Conservation (phyloP, 2,888 invertebrate genomes). For the Lithophane socia region DNA sequence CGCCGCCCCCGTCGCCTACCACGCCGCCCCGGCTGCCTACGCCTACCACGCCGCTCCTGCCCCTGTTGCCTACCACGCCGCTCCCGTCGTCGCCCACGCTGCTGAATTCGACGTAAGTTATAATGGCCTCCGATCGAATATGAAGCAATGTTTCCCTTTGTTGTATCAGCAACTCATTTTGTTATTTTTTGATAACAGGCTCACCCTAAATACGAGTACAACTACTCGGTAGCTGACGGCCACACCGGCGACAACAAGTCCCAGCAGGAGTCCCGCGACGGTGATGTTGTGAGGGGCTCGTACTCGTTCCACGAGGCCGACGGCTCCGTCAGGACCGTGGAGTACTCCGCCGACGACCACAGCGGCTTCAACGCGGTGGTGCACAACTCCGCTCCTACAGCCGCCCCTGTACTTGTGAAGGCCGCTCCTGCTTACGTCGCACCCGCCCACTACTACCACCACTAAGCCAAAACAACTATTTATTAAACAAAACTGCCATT, state of each 20-base stretch:
- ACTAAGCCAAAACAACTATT: slow-evolving; percentile 32
- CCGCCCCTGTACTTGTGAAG: slow-evolving; percentile 15
- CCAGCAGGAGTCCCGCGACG: slow-evolving; percentile 81
- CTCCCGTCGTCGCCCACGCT: slow-evolving; percentile 69
- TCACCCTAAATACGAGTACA: slow-evolving; percentile 64
- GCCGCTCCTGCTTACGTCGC: background rate
- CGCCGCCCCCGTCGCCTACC: slow-evolving; percentile 58
- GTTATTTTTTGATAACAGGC: background rate
- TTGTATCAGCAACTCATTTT: background rate
- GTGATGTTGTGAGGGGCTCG: slow-evolving; percentile 80
- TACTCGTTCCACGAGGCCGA: slow-evolving; percentile 82
- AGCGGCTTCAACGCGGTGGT: slow-evolving; percentile 75
- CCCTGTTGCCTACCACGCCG: slow-evolving; percentile 64
- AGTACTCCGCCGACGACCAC: slow-evolving; percentile 82
- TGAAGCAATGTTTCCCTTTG: background rate
- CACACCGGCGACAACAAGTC: slow-evolving; percentile 84
- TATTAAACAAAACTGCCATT: slow-evolving; percentile 21
- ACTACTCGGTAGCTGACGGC: slow-evolving; percentile 75
- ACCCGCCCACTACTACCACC: slow-evolving; percentile 4
- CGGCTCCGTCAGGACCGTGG: slow-evolving; percentile 81
- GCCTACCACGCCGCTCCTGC: slow-evolving; percentile 49
- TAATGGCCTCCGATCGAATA: background rate
- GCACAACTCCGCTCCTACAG: slow-evolving; percentile 67
- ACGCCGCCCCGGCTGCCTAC: slow-evolving; percentile 37
- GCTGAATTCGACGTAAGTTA: slow-evolving; percentile 30